Conservation (phyloP, 2,888 invertebrate species). For the Cosmorhoe ocellata region DNA sequence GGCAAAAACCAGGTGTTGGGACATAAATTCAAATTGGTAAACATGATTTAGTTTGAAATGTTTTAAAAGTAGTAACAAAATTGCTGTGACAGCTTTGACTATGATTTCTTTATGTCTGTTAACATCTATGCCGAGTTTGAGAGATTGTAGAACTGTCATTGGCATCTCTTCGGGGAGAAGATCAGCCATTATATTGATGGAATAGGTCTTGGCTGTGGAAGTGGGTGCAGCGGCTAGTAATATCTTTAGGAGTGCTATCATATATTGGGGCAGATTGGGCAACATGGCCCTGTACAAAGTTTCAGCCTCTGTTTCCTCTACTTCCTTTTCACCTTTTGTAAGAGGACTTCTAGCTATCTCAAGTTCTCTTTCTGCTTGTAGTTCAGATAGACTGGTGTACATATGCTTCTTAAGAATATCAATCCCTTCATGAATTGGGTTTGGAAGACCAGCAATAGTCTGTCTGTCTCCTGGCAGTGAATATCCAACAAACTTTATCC, state of each 20-base stretch:
- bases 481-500: slow-evolving; percentile 98
- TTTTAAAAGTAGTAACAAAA: slow-evolving; percentile 94
- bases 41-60: slow-evolving; percentile 98
- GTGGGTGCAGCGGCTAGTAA: slow-evolving; percentile 98
- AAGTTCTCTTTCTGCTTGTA: slow-evolving; percentile 95
- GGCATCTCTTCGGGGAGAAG: slow-evolving; percentile 99
- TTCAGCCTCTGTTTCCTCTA: slow-evolving; percentile 92
- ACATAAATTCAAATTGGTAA: slow-evolving; percentile 99
- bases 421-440: slow-evolving; percentile 98
- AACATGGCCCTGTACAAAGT: slow-evolving; percentile 96
- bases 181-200: slow-evolving; percentile 99
- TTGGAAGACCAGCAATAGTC: slow-evolving; percentile 96
- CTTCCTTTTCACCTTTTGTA: slow-evolving; percentile 90
- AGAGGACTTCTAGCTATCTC: slow-evolving; percentile 95
- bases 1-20: slow-evolving; percentile 98
- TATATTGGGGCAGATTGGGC: slow-evolving; percentile 97
- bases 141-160: slow-evolving; percentile 95
- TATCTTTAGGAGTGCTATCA: slow-evolving; percentile 98
- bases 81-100: slow-evolving; percentile 96
- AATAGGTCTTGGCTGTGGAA: slow-evolving; percentile 98
- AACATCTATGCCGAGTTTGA: slow-evolving; percentile 98
- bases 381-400: slow-evolving; percentile 95
- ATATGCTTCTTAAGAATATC: slow-evolving; percentile 95
- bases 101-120: slow-evolving; percentile 99
- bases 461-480: slow-evolving; percentile 92